Base-by-base conservation (phyloP, 2,113 vertebrate species). In the Odocoileus hemionus region DNA sequence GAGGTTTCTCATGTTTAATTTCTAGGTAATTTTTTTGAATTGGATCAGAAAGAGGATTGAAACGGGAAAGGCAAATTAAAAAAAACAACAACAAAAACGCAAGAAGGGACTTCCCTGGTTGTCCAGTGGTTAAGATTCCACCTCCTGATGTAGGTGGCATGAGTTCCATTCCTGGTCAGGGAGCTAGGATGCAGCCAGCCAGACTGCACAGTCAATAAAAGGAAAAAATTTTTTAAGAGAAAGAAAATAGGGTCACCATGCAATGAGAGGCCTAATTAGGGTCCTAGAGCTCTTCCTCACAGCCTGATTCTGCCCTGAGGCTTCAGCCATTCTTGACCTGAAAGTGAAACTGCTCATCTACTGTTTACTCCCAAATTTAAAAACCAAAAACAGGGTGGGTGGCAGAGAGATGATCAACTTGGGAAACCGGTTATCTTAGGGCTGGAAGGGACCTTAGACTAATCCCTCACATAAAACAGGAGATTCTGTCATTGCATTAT, bases 1-100 rank as follows among this genome's bases (percentile, higher is more conserved):
- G 98, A 99, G 9, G 2, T 58, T 33, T 26, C 33, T 43, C 50
- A 1, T 39, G 19, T 39, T 60, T 43, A 60, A 89, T 95, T 28
- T 87, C 61, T 36, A 74, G 30, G 15, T 91, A 47, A 57, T 13
- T 57, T 78, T 74, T 74, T 93, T 89, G 15, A 86, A 14, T n/a
- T 70, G 79, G 45, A 82, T 25, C 39, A 91, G 14, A 61, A 7
- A 91, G 3, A 26, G 5, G 19, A 61, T 94, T 57, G 80, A 70
- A 86, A 93, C 33, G 10, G 57, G 28, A 86, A 94, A 64, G 23
- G 30, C 47, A 83, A 88, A 58, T 36, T 26, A 25, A 67, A 45
- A 28, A 10, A 39, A 39, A 39, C 36, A 39, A 39, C 13, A 25
- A 26, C 7, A 28, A 33, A 36, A 36, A 36, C 2, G 0, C 67